These are phyloP conservation scores for Drosophila kepulauana DNA, from an alignment of 1,140 invertebrate genomes.

Conservation along the genomic window DNA sequence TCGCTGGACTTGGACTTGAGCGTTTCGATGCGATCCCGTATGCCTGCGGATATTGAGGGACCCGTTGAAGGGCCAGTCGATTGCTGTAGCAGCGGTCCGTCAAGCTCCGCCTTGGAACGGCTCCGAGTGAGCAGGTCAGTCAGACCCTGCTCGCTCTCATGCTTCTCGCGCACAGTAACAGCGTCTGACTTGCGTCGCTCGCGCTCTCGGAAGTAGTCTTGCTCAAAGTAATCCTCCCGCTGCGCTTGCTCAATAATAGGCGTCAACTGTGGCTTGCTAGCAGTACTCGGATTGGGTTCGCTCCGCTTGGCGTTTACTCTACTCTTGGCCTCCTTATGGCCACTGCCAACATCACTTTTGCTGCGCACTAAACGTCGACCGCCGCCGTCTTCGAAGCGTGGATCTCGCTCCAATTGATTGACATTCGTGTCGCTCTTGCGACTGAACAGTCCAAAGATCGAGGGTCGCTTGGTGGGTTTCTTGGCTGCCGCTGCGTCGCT, in stretches of 20 bases:
- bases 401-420: constrained; percentile 68
- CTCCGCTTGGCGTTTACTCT: neutral
- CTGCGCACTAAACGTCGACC: constrained; percentile 86
- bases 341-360: constrained; percentile 89
- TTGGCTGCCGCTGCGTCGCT: constrained; percentile 86
- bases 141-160: constrained; percentile 70
- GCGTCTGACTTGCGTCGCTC: constrained; percentile 81
- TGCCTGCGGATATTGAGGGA: constrained; percentile 85
- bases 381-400: constrained; percentile 74
- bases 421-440: constrained; percentile 79
- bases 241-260: constrained; percentile 90
- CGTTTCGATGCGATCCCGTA: constrained; percentile 77
- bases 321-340: constrained; percentile 23
- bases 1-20: constrained; percentile 86
- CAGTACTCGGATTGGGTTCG: constrained; percentile 10
- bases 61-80: constrained; percentile 52
- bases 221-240: constrained; percentile 88
- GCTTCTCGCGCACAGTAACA: constrained; percentile 78
- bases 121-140: constrained; percentile 71
- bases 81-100: constrained; percentile 70
- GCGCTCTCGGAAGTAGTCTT: constrained; percentile 73
- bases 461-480: constrained; percentile 83
- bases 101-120: constrained; percentile 67
- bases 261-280: constrained; percentile 87
- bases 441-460: constrained; percentile 88